Evolutionary conservation across 2,797 vertebrate genomes (phyloP), one percentile per base, ranked within the genome.

Genomic region (Erethizon dorsatum): DNA sequence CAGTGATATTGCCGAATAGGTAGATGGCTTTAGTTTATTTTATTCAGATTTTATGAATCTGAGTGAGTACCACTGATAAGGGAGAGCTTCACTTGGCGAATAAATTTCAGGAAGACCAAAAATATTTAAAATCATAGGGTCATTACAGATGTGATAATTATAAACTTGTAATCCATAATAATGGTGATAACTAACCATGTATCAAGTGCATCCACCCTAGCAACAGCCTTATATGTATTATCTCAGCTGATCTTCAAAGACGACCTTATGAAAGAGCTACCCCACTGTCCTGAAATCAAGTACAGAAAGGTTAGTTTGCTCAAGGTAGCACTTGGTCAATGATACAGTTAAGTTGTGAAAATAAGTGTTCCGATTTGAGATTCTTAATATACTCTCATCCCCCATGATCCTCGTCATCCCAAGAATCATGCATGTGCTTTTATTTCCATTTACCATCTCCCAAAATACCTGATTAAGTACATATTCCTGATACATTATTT

Each of bases 101-200:
- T 59, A 79, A 63, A 83, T 92, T 92, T 91, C 47, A 90, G 41
- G 83, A 96, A 77, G 65, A 91, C 17, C 4, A 87, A 86, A 95
- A 89, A 75, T 31, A 73, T 79, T 96, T 95, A 37, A 94, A 93
- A 52, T 33, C 56, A 54, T 37, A 88, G 7, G 13, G 2, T 83
- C 73, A 94, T 56, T 86, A 86, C 12, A 69, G n/a, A 75, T 57
- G 20, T 28, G 11, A 84, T 90, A 90, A 54, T 83, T 89, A 57
- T 61, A 84, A 90, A 67, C 13, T 57, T 85, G 0, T 65, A 59
- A 75, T 28, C 22, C 4, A 37, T 94, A 83, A 75, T 17, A 93
- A 45, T 59, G 90, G 24, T 41, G 61, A 67, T 50, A 83, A 24
- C 10, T 89, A 85, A 78, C 13, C 73, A 57, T 69, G 24, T 56